phyloP scores from a whole-genome alignment of 64 coral and sea anemone species.

The Acropora tenuis region DNA sequence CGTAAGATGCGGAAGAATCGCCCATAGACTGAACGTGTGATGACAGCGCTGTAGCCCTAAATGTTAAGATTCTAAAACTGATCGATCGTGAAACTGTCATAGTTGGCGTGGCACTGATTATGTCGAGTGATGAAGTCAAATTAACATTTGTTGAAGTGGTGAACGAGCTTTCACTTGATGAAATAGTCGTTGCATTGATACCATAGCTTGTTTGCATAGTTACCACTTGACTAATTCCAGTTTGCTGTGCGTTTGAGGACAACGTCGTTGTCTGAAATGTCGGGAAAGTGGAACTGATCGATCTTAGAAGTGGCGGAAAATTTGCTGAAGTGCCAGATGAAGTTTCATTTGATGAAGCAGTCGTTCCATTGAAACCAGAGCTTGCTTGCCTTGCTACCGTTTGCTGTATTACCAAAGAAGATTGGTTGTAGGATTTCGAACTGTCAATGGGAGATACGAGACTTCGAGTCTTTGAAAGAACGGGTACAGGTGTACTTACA shows the following conservation, averaged over 20 bases:
- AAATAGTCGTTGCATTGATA: not conserved
- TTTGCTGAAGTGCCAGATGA: too few relatives aligned
- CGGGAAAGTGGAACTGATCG: not conserved
- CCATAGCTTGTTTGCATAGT: not conserved
- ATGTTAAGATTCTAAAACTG: not conserved
- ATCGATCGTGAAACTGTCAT: not conserved
- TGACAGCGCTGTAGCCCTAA: not conserved
- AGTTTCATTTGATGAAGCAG: too few relatives aligned
- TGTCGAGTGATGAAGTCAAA: not conserved
- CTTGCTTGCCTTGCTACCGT: too few relatives aligned
- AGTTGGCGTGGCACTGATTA: not conserved
- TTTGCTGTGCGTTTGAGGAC: not conserved
- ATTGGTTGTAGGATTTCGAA: too few relatives aligned
- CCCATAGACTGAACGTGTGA: not conserved
- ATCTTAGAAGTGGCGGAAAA: too few relatives aligned
- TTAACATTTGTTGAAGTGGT: not conserved
- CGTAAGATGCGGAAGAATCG: not conserved
- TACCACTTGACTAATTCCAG: not conserved
- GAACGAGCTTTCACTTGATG: not conserved
- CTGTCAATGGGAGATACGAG: not conserved
- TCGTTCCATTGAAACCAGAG: too few relatives aligned
- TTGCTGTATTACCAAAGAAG: too few relatives aligned
- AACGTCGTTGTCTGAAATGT: too few relatives aligned
- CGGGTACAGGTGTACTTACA: too few relatives aligned
- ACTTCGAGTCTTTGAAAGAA: too few relatives aligned